Percentiles rank a stretch among this genome's conserved stretches.
These are phyloP conservation scores for Oxyura jamaicensis DNA, from an alignment of 2,113 vertebrate species.

Conservation along the genomic window DNA sequence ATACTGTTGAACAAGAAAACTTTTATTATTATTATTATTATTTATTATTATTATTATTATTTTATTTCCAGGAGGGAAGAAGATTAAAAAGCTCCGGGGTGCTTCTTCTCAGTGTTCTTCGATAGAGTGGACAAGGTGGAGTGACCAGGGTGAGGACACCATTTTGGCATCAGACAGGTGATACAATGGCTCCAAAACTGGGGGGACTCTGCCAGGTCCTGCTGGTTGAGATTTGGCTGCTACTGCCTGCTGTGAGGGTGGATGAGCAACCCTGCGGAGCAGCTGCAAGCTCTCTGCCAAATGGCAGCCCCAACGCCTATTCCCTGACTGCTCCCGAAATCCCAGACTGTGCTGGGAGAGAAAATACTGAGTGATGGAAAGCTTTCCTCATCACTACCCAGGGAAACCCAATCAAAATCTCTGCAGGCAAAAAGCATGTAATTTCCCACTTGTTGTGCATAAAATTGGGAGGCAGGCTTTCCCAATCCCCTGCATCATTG, in stretches of 20 bases:
- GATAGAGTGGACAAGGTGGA: background rate
- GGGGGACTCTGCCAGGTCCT: background rate
- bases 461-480: background rate
- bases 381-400: background rate
- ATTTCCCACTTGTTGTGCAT: slow-evolving; percentile 4
- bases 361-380: background rate
- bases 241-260: background rate
- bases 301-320: background rate
- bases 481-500: background rate
- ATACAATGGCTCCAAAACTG: fast-evolving
- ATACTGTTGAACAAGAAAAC: background rate
- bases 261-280: background rate
- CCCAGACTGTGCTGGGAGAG: background rate
- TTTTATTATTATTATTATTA: too few species aligned
- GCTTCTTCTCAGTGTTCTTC: background rate
- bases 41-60: too few species aligned
- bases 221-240: background rate
- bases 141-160: background rate
- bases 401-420: background rate
- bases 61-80: background rate
- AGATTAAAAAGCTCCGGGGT: fast-evolving
- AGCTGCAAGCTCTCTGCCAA: background rate
- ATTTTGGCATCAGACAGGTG: fast-evolving
- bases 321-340: background rate
- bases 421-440: background rate